These are phyloP conservation scores for Erebia aethiops DNA, from an alignment of 2,888 invertebrate species.

Conservation along the genomic window DNA sequence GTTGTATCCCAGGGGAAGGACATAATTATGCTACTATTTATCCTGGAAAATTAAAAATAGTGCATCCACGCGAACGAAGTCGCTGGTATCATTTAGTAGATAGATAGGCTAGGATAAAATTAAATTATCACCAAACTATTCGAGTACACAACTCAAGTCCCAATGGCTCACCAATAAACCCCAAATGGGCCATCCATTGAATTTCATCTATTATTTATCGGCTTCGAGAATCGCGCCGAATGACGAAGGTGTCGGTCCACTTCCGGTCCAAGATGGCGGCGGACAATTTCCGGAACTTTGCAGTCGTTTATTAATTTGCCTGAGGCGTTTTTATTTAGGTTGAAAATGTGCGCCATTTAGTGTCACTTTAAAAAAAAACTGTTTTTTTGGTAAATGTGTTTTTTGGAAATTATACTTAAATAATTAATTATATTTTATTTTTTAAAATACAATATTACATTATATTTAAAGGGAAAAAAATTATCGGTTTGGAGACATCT, in stretches of 20 bases:
- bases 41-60: no score
- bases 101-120: background rate
- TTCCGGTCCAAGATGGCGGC: slow-evolving; percentile 48
- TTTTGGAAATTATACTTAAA: no score
- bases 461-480: no score
- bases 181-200: slow-evolving; percentile 40
- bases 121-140: background rate
- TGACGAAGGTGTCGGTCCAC: slow-evolving; percentile 44
- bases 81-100: no score
- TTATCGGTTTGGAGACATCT: no score
- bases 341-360: background rate
- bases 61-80: no score
- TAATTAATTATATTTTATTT: no score
- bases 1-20: no score
- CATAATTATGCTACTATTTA: no score
- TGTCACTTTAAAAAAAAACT: slow-evolving; percentile 5
- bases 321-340: slow-evolving; percentile 23
- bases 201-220: slow-evolving; percentile 49
- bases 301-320: slow-evolving; percentile 47
- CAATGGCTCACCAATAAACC: slow-evolving; percentile 28
- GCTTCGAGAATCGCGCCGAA: slow-evolving; percentile 42
- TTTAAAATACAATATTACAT: no score
- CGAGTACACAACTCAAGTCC: slow-evolving; percentile 22
- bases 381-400: no score
- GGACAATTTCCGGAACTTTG: slow-evolving; percentile 49